Evolutionary conservation across 1,140 invertebrate species (phyloP).

Genomic region (Lepidurus couesii): DNA sequence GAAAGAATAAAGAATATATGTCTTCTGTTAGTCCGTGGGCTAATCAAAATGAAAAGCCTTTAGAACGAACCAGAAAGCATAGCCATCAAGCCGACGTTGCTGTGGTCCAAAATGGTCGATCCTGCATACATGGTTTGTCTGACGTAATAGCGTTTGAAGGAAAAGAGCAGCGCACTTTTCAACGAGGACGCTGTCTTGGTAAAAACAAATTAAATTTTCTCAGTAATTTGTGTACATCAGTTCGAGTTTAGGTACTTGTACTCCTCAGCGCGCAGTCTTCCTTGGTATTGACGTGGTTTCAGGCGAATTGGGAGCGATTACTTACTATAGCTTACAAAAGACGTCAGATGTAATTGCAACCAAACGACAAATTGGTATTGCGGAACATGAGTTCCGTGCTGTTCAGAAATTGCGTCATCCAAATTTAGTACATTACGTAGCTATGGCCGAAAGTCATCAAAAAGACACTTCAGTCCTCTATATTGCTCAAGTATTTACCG

Average conservation of each 20-base stretch:
- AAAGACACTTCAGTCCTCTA: not conserved
- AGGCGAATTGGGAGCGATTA: not conserved
- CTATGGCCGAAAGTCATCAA: conserved; percentile 45
- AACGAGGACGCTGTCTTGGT: not conserved
- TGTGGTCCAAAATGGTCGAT: not conserved
- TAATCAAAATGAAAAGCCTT: conserved; percentile 13
- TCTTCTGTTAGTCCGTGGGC: not conserved
- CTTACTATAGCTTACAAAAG: conserved; percentile 43
- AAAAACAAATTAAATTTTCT: not conserved
- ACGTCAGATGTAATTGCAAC: conserved; percentile 40
- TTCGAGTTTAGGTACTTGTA: not conserved
- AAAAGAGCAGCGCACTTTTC: conserved; percentile 16
- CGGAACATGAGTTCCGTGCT: conserved; percentile 66
- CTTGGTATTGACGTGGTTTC: not conserved
- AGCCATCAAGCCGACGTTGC: not conserved
- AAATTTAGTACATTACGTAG: conserved; percentile 66
- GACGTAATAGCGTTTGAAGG: not conserved
- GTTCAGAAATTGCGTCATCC: conserved; percentile 61
- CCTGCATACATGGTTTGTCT: not conserved
- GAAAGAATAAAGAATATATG: conserved; percentile 24
- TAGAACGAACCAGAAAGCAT: not conserved
- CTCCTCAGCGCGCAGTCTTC: not conserved
- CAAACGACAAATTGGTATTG: conserved; percentile 39
- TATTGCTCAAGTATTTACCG: conserved; percentile 12
- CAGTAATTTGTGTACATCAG: not conserved